Evolutionary conservation across 1,140 invertebrate genomes (phyloP).

Genomic region (Heliconius melpomene): DNA sequence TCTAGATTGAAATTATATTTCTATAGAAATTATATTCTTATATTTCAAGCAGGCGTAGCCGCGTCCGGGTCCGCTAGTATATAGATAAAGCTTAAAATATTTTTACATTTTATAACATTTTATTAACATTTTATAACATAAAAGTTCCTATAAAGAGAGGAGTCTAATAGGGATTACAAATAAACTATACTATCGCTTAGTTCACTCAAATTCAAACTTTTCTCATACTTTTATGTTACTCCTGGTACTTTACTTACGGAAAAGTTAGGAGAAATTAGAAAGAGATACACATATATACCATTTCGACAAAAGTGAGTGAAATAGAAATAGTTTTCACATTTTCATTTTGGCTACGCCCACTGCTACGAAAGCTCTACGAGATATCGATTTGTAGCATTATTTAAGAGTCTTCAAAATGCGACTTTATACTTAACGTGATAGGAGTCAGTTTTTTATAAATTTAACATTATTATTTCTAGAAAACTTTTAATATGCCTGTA

Average conservation of each 20-base stretch:
- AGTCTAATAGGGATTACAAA: not conserved
- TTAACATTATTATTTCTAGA: not conserved
- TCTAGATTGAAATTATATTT: too few relatives aligned
- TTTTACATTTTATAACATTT: too few relatives aligned
- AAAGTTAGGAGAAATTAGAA: conserved; percentile 27
- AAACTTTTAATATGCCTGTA: not conserved
- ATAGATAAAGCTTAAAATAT: too few relatives aligned
- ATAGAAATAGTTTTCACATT: conserved; percentile 31
- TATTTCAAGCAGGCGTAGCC: too few relatives aligned
- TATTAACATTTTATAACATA: too few relatives aligned
- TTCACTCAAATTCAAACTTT: not conserved
- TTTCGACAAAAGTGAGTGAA: not conserved
- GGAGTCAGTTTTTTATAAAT: not conserved
- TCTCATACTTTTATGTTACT: conserved; percentile 7
- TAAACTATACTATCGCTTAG: too few relatives aligned
- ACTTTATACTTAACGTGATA: not conserved
- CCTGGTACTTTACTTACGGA: conserved; percentile 20
- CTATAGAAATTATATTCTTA: too few relatives aligned
- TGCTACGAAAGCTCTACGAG: conserved; percentile 51
- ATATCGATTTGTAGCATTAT: conserved; percentile 49
- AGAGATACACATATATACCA: conserved; percentile 26
- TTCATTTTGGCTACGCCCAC: conserved; percentile 41
- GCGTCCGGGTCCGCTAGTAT: too few relatives aligned
- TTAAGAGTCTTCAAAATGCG: not conserved
- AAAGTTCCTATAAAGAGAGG: not conserved